Evolutionary conservation across 1,140 invertebrate species (phyloP), one percentile per base, ranked within the genome.

Genomic region (Brachionus rubens): DNA sequence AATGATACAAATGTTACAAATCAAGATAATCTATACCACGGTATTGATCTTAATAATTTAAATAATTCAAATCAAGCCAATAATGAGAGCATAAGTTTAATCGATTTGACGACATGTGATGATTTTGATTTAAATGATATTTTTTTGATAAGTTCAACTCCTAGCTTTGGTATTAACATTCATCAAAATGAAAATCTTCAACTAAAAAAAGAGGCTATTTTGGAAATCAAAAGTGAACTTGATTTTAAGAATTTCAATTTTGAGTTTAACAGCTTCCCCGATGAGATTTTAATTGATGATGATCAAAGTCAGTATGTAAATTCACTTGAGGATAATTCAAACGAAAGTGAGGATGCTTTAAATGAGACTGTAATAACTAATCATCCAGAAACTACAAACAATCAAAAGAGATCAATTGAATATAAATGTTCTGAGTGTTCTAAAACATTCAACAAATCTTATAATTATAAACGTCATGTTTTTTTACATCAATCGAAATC

Each of bases 71-170:
- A 36, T 36, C 33, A 36, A 3, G 9, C 9, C 3, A 36, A 36
- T 36, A 9, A 36, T 9, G 33, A 36, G 9, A 3, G 9, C 3
- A 36, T 36, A 19, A 36, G 24, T 14, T 26, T 65, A 28, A 65
- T 65, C 41, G 59, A 65, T 65, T 28, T 65, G 19, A 65, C 59
- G 10, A 12, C 21, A 14, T 41, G 21, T 43, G 59, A 65, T n/a
- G 40, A 41, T 46, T 65, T 65, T 65, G 59, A 65, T 65, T 24
- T 65, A 26, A 43, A 41, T 65, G 59, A 65, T n/a, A 65, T 65
- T 16, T 65, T 65, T 24, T 24, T 65, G 40, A 7, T 65, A 4
- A 41, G 6, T 43, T 2, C 33, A 36, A 16, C 33, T 14, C 19
- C 6, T 26, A 65, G 21, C 3, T 26, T 43, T 62, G 40, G 26